Evolutionary conservation across 2,888 invertebrate genomes (phyloP).

Genomic region (Cepaea hortensis): DNA sequence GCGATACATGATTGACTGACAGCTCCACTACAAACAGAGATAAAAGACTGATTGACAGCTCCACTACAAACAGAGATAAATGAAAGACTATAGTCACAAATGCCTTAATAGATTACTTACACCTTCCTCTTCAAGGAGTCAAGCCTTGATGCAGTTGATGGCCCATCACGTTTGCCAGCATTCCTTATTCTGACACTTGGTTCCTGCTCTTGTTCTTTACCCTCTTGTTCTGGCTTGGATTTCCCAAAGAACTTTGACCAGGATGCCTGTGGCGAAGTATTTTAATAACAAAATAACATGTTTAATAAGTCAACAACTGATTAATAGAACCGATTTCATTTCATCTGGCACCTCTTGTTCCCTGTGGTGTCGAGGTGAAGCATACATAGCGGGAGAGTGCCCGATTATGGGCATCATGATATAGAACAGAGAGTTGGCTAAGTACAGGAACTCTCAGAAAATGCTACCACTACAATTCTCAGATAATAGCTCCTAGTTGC

Average conservation of each 20-base stretch:
- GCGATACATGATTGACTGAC: too few relatives aligned
- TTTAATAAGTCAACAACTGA: neutral
- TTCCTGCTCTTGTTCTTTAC: constrained; percentile 16
- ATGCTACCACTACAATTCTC: too few relatives aligned
- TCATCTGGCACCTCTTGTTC: too few relatives aligned
- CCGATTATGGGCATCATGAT: too few relatives aligned
- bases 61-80: neutral
- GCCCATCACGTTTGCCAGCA: constrained; percentile 20
- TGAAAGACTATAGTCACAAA: too few relatives aligned
- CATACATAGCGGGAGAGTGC: too few relatives aligned
- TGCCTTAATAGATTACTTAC: constrained; percentile 37
- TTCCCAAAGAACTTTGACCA: constrained; percentile 42
- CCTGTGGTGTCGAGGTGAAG: too few relatives aligned
- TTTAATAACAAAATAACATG: neutral
- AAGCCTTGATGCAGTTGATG: constrained; percentile 36
- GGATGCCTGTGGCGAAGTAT: constrained; percentile 26
- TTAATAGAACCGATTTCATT: too few relatives aligned
- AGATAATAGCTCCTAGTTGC: too few relatives aligned
- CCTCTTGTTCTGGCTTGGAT: constrained; percentile 13
- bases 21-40: neutral
- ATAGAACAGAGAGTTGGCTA: too few relatives aligned
- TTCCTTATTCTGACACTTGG: constrained; percentile 29
- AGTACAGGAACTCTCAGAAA: too few relatives aligned
- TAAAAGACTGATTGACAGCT: neutral
- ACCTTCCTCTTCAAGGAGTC: constrained; percentile 53